Conservation (phyloP, 2,113 vertebrate genomes). For the Myocastor coypus region DNA sequence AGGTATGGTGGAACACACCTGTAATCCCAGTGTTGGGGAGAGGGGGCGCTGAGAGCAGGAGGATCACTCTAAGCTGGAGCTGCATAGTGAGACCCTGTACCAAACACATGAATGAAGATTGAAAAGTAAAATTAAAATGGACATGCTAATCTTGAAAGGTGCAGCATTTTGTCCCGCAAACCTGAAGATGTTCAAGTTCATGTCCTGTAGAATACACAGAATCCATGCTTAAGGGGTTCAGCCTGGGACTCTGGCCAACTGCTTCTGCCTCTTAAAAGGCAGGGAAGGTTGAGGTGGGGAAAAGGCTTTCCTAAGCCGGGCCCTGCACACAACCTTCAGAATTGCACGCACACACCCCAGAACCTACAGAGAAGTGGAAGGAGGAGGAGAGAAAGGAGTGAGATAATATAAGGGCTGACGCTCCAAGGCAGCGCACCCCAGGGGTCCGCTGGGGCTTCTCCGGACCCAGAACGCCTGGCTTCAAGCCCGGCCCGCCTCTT, state of each 20-base stretch:
- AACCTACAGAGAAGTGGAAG: not conserved
- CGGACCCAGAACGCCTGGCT: not conserved
- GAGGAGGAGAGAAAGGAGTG: not conserved
- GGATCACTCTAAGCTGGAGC: too few species aligned
- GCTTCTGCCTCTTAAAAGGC: not conserved
- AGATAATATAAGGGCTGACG: not conserved
- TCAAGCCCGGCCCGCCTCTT: not conserved
- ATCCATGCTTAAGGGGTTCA: not conserved
- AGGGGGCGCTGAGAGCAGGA: too few species aligned
- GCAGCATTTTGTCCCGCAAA: not conserved
- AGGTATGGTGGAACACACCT: too few species aligned
- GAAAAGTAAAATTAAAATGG: not conserved
- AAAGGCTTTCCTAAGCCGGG: too few species aligned
- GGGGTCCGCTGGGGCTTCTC: not conserved
- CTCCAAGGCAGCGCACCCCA: not conserved
- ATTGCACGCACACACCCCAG: not conserved
- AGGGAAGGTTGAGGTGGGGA: too few species aligned
- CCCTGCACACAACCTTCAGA: not conserved
- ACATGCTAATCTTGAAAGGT: slow-evolving; percentile 5
- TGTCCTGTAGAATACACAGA: not conserved
- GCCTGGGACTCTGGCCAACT: not conserved
- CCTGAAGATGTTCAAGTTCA: not conserved
- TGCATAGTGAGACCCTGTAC: too few species aligned
- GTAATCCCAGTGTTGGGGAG: too few species aligned
- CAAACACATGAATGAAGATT: too few species aligned